Conservation (phyloP, 2,113 vertebrate genomes). For the Xenopus laevis region DNA sequence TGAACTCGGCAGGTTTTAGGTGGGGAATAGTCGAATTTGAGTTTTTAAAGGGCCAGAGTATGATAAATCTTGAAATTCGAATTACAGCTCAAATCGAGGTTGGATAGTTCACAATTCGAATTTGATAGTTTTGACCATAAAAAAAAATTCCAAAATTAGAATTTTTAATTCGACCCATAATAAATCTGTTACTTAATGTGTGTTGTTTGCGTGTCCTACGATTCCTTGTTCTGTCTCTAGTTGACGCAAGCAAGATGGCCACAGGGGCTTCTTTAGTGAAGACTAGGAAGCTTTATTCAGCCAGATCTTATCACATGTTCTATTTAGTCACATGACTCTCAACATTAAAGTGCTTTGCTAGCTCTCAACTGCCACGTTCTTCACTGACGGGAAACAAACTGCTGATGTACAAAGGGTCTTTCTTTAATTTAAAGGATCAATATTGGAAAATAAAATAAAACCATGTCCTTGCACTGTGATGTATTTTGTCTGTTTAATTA, state of each 20-base stretch:
- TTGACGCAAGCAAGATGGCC: slow-evolving; percentile 2
- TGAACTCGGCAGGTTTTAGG: too few species aligned
- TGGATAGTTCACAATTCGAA: too few species aligned
- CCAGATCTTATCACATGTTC: background rate
- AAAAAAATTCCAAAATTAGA: too few species aligned
- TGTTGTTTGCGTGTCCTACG: background rate
- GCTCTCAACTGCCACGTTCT: background rate
- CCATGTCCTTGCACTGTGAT: too few species aligned
- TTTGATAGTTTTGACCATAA: too few species aligned
- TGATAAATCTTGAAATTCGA: too few species aligned
- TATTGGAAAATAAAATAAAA: background rate
- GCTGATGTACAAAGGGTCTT: background rate
- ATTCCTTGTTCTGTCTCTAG: background rate
- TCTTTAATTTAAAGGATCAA: background rate
- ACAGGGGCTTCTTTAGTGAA: slow-evolving; percentile 23
- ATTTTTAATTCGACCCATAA: too few species aligned
- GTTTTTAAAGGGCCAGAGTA: too few species aligned
- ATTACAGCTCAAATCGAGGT: too few species aligned
- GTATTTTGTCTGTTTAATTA: too few species aligned
- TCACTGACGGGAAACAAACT: background rate
- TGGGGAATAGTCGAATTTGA: too few species aligned
- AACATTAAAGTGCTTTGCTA: background rate
- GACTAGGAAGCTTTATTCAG: background rate
- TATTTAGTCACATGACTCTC: background rate
- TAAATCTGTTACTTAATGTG: too few species aligned